phyloP scores from a whole-genome alignment of 2,888 invertebrate species.

The Patella pellucida region DNA sequence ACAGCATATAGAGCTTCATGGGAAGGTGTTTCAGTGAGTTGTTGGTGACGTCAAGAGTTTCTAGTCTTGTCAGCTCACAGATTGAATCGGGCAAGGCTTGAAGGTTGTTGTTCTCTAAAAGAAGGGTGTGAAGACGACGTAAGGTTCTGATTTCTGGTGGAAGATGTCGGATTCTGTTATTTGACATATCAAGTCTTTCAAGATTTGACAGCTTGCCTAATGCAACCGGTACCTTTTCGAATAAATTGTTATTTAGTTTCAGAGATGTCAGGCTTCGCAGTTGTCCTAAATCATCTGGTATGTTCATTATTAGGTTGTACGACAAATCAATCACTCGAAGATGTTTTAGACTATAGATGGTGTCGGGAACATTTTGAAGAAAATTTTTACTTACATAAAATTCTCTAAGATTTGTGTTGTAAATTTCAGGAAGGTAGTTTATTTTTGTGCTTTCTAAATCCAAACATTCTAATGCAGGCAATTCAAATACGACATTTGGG shows the following conservation, averaged over 20 bases:
- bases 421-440: slow-evolving; percentile 66
- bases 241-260: slow-evolving; percentile 53
- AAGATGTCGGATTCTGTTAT: slow-evolving; percentile 59
- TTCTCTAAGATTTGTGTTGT: slow-evolving; percentile 55
- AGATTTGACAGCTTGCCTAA: slow-evolving; percentile 59
- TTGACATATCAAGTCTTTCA: slow-evolving; percentile 58
- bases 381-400: slow-evolving; percentile 65
- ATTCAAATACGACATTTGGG: slow-evolving; percentile 69
- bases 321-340: slow-evolving; percentile 63
- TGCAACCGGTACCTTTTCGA: slow-evolving; percentile 58
- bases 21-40: slow-evolving; percentile 63
- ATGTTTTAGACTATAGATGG: slow-evolving; percentile 54
- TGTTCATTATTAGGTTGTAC: slow-evolving; percentile 54
- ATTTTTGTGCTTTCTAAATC: slow-evolving; percentile 69
- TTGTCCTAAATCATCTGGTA: slow-evolving; percentile 63
- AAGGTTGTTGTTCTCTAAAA: slow-evolving; percentile 60
- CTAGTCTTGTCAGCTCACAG: slow-evolving; percentile 60
- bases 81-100: slow-evolving; percentile 61
- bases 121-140: slow-evolving; percentile 51
- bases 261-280: slow-evolving; percentile 56
- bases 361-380: slow-evolving; percentile 58
- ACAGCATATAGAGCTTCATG: slow-evolving; percentile 60
- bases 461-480: slow-evolving; percentile 62
- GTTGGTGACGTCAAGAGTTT: slow-evolving; percentile 66
- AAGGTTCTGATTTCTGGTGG: slow-evolving; percentile 63